These are phyloP conservation scores for Lucifuga dentata DNA, from an alignment of 2,113 vertebrate species.

Conservation along the genomic window DNA sequence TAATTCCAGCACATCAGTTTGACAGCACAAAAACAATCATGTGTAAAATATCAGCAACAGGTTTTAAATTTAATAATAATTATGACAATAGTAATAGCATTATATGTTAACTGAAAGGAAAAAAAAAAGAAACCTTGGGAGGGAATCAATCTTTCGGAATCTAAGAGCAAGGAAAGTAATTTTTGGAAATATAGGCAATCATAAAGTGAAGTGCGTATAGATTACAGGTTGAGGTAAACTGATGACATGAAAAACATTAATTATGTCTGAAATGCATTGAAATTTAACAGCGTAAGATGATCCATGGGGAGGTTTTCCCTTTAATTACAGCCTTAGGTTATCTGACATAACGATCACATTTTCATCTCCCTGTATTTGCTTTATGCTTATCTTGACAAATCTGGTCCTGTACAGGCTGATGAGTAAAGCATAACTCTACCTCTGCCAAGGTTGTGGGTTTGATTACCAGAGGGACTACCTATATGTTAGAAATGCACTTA, in stretches of 20 bases:
- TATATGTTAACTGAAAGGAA: too few relatives aligned
- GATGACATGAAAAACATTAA: not conserved
- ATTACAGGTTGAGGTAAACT: not conserved
- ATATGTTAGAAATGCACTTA: conserved; percentile 32
- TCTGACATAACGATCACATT: conserved; percentile 10
- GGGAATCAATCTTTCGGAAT: too few relatives aligned
- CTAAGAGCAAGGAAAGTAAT: not conserved
- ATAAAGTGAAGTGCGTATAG: not conserved
- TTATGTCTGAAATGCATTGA: conserved; percentile 4
- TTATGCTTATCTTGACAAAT: conserved; percentile 20
- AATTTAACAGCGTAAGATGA: conserved; percentile 9
- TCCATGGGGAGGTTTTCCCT: conserved; percentile 4
- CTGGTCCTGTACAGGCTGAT: conserved; percentile 2
- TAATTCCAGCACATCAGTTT: too few relatives aligned
- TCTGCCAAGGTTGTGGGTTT: conserved; percentile 49
- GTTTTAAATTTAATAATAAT: too few relatives aligned
- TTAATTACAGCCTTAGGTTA: conserved; percentile 25
- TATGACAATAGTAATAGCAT: too few relatives aligned
- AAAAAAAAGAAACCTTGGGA: too few relatives aligned
- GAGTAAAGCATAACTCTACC: not conserved
- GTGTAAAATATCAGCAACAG: too few relatives aligned
- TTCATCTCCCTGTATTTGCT: conserved; percentile 17
- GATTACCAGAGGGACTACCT: conserved; percentile 38
- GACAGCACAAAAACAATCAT: too few relatives aligned
- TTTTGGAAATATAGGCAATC: not conserved